Base-by-base conservation (phyloP, 2,797 vertebrate species). In the Lophotriccus pileatus region DNA sequence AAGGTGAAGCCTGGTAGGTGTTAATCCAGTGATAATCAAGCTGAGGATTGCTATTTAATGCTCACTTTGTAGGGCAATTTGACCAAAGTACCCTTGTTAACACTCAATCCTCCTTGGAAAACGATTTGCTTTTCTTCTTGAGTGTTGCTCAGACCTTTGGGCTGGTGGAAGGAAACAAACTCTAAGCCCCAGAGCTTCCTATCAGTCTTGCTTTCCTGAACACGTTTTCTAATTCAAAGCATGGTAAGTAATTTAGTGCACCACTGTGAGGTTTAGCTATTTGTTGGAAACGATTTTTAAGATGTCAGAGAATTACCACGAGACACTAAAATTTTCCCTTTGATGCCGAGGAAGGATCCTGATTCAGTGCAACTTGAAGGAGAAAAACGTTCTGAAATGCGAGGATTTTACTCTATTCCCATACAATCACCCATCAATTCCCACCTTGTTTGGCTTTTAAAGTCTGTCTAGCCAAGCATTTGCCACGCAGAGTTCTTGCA, bases 251-350 rank as follows among this genome's bases (percentile, higher is more conserved):
- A 85, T 73, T 76, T 27, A 76, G 23, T 18, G 55, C 34, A 59
- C 22, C 46, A 36, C n/a, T 39, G 32, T 49, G 47, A 87, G 55
- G 41, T 78, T 95, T 86, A 91, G 80, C 28, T 63, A 49, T 62
- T 58, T 77, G 14, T 70, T 47, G 49, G 47, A 84, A 90, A 73
- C 0, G 0, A 58, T 56, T 90, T 83, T 76, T 46, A 73, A 89
- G 81, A 63, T 59, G 44, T 19, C 47, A 3, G 5, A 84, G 72
- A 87, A 95, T 74, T 89, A 56, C 68, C 81, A 47, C 15, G 75
- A 93, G 92, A 89, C 50, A 52, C 50, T 84, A 73, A 76, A 84
- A 82, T 62, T 78, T 94, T 84, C 87, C 50, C 37, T 83, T 94
- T 49, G 22, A 79, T 63, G 49, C 49, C 77, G 49, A 73, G 66